Percentiles rank a stretch among this genome's conserved stretches.
Conservation (phyloP, 1,140 invertebrate species). For the Dysdera silvatica region DNA sequence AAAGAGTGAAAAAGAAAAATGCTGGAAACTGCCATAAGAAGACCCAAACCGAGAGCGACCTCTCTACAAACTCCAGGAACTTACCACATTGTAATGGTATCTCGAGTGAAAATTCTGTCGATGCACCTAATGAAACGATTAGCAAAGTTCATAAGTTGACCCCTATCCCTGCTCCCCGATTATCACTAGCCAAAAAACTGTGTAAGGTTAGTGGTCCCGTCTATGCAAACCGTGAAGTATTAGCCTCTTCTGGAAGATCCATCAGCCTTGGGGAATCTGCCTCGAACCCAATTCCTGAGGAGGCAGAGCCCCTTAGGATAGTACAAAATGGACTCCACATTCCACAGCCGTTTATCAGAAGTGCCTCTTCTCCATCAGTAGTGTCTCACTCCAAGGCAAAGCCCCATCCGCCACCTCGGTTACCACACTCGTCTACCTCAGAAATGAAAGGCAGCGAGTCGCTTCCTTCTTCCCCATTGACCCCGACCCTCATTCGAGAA, state of each 20-base stretch:
- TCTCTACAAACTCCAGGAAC: background rate
- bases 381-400: slow-evolving; percentile 18
- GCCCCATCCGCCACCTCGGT: background rate
- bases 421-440: slow-evolving; percentile 14
- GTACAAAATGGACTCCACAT: slow-evolving; percentile 18
- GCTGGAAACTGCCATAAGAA: slow-evolving; percentile 10
- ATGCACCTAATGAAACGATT: slow-evolving; percentile 1
- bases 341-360: slow-evolving; percentile 27
- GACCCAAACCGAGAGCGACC: background rate
- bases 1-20: slow-evolving; percentile 4
- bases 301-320: background rate
- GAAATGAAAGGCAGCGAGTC: slow-evolving; percentile 4
- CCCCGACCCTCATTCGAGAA: background rate
- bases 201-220: slow-evolving; percentile 22
- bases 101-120: background rate
- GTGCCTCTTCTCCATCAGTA: slow-evolving; percentile 32
- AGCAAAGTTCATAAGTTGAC: slow-evolving; percentile 11
- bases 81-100: slow-evolving; percentile 7
- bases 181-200: slow-evolving; percentile 26
- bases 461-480: background rate
- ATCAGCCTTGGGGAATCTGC: slow-evolving; percentile 28
- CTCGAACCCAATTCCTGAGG: slow-evolving; percentile 6
- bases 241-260: slow-evolving; percentile 22
- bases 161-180: slow-evolving; percentile 30
- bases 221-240: slow-evolving; percentile 29